Evolutionary conservation across 2,797 vertebrate species (phyloP).

Genomic region (Takifugu ocellatus): DNA sequence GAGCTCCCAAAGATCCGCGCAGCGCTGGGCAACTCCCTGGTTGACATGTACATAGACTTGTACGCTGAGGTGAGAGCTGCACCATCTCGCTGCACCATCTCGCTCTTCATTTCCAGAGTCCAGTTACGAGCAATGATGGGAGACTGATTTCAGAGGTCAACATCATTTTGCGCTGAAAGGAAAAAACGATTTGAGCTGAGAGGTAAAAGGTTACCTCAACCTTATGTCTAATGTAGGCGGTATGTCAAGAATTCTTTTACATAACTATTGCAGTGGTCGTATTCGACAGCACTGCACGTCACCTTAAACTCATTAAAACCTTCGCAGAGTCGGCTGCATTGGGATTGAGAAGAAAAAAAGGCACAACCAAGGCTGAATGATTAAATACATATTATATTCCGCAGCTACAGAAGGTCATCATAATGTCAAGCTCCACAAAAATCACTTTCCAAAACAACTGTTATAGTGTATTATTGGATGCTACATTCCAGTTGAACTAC

Average conservation of each 20-base stretch:
- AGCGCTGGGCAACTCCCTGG: constrained; percentile 74
- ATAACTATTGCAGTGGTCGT: no score
- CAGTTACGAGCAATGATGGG: neutral
- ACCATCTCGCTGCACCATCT: neutral
- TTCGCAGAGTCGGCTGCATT: constrained; percentile 11
- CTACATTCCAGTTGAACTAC: no score
- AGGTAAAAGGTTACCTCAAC: neutral
- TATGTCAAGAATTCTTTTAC: no score
- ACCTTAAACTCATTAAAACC: constrained; percentile 36
- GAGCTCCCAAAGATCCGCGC: constrained; percentile 76
- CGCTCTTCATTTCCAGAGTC: constrained; percentile 3
- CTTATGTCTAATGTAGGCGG: neutral
- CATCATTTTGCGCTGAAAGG: no score
- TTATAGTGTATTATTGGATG: no score
- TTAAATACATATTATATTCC: neutral
- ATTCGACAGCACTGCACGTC: neutral
- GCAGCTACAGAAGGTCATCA: neutral
- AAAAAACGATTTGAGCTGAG: no score
- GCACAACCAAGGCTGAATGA: constrained; percentile 1
- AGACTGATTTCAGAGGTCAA: no score
- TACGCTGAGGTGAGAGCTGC: constrained; percentile 78
- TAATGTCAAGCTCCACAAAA: neutral
- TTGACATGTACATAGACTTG: constrained; percentile 80
- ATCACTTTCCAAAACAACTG: neutral
- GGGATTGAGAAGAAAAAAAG: constrained; percentile 18